These are phyloP conservation scores for Glaucidium brasilianum DNA, from an alignment of 2,113 vertebrate species.

Conservation along the genomic window DNA sequence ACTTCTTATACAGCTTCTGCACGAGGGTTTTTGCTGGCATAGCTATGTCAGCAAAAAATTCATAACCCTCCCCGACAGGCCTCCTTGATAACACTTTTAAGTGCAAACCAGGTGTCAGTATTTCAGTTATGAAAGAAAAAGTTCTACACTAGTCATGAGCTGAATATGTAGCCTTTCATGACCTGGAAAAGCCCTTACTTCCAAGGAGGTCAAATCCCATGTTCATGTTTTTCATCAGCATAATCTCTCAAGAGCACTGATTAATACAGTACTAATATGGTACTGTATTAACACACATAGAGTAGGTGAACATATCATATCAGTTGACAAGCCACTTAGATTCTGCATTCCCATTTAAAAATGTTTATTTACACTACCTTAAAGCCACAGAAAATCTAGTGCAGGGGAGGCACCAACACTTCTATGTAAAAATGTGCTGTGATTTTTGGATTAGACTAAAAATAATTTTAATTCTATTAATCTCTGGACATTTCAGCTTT, in stretches of 20 bases:
- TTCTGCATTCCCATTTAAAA: neutral
- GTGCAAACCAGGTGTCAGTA: constrained; percentile 30
- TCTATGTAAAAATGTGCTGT: neutral
- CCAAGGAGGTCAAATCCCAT: constrained; percentile 5
- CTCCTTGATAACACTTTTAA: constrained; percentile 40
- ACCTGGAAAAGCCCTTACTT: neutral
- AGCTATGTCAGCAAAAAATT: constrained; percentile 36
- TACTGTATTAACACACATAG: neutral
- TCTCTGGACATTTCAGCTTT: neutral
- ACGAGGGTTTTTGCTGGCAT: neutral
- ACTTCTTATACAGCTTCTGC: neutral
- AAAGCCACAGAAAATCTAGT: neutral
- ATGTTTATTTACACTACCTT: neutral
- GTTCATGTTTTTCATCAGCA: neutral
- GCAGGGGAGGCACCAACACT: neutral
- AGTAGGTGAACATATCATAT: neutral
- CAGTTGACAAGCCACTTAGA: neutral
- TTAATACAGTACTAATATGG: neutral
- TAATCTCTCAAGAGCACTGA: neutral
- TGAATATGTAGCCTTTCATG: neutral
- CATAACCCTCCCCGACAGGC: neutral
- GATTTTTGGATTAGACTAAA: neutral
- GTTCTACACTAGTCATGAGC: neutral
- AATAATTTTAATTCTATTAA: neutral
- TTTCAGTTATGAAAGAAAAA: neutral